These are phyloP conservation scores for Acanthochromis polyacanthus DNA, from an alignment of 2,113 vertebrate genomes.

Conservation along the genomic window DNA sequence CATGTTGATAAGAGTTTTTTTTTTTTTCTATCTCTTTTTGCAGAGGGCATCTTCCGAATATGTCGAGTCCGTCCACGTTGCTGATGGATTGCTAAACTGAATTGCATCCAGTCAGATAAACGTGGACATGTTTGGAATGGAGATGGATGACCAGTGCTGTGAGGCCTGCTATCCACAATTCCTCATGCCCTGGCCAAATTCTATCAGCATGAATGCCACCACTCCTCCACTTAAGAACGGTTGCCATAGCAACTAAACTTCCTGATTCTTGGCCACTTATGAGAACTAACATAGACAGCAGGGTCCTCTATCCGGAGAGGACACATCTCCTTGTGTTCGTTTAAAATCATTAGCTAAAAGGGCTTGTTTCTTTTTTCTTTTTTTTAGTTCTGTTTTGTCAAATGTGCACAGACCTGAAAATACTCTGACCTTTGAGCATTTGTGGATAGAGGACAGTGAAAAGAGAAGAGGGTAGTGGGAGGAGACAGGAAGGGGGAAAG, in stretches of 20 bases:
- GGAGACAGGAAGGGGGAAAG: conserved; percentile 20
- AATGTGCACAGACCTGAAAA: conserved; percentile 48
- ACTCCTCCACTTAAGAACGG: conserved; percentile 52
- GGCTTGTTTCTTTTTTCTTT: neutral
- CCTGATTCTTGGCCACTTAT: conserved; percentile 48
- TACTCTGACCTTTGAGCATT: conserved; percentile 67
- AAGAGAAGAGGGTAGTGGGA: conserved; percentile 28
- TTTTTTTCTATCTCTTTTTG: conserved; percentile 37
- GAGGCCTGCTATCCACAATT: conserved; percentile 75
- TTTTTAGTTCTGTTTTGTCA: neutral
- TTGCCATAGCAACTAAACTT: conserved; percentile 69
- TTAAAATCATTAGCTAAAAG: conserved; percentile 50
- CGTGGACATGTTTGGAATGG: conserved; percentile 67
- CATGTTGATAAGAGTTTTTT: conserved; percentile 32
- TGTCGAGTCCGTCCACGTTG: conserved; percentile 12
- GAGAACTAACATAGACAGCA: conserved; percentile 48
- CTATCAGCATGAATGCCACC: conserved; percentile 53
- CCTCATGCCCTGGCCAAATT: conserved; percentile 59
- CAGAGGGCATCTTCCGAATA: conserved; percentile 33
- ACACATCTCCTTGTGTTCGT: conserved; percentile 50
- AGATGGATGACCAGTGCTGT: conserved; percentile 74
- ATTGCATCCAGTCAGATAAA: conserved; percentile 43
- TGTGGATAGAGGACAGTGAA: conserved; percentile 67
- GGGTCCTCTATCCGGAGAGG: conserved; percentile 47
- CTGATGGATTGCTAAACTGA: conserved; percentile 40